Percentiles rank a stretch among this genome's conserved stretches.
phyloP scores from a whole-genome alignment of 2,797 vertebrate genomes.

The Serranus cabrilla region DNA sequence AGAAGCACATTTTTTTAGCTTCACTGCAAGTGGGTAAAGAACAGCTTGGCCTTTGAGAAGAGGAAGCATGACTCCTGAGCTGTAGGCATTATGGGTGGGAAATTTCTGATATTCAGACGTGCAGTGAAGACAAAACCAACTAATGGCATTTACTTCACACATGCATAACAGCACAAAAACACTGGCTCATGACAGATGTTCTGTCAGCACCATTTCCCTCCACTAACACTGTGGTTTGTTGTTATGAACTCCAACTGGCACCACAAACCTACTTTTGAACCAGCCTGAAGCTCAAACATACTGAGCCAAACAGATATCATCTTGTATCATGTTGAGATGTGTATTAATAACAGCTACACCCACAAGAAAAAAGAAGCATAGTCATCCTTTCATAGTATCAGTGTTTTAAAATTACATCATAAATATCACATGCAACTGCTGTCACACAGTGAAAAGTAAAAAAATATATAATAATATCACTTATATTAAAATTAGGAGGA shows the following conservation, averaged over 20 bases:
- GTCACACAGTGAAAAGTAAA: background rate
- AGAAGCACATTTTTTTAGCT: slow-evolving; percentile 6
- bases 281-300: slow-evolving; percentile 24
- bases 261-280: slow-evolving; percentile 22
- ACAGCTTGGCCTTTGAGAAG: slow-evolving; percentile 13
- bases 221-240: slow-evolving; percentile 25
- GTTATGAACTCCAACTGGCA: slow-evolving; percentile 23
- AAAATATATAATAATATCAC: background rate
- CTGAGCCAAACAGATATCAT: background rate
- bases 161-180: slow-evolving; percentile 6
- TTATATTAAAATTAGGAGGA: background rate
- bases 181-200: slow-evolving; percentile 44
- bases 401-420: background rate
- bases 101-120: background rate
- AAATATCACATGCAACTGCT: background rate
- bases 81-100: background rate
- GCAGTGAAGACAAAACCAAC: background rate
- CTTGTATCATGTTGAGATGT: background rate
- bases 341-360: background rate
- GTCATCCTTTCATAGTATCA: background rate
- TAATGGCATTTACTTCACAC: background rate
- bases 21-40: background rate
- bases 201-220: slow-evolving; percentile 56
- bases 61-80: background rate
- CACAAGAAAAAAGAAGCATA: background rate